phyloP scores from a whole-genome alignment of 2,888 invertebrate genomes.

The Leptothorax acervorum region DNA sequence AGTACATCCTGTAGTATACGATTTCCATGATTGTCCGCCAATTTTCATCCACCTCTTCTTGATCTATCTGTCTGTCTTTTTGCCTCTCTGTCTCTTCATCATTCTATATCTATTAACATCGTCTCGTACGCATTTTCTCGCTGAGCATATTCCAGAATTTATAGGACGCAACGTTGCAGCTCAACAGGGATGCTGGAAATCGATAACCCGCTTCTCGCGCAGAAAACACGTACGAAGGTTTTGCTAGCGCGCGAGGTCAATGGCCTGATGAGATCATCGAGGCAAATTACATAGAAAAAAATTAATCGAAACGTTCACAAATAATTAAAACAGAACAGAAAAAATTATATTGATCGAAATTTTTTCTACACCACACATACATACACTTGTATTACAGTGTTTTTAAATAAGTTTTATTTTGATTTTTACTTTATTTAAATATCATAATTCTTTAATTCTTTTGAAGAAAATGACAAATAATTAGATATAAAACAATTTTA shows the following conservation, averaged over 20 bases:
- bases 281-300: constrained; percentile 26
- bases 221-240: constrained; percentile 63
- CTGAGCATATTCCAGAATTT: constrained; percentile 69
- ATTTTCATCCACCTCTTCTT: neutral
- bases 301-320: neutral
- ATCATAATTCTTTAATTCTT: neutral
- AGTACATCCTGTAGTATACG: constrained; percentile 79
- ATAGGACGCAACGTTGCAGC: constrained; percentile 79
- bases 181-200: constrained; percentile 80
- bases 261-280: constrained; percentile 56
- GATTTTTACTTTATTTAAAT: neutral
- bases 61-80: neutral
- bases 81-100: constrained; percentile 14
- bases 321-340: neutral
- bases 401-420: neutral
- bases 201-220: constrained; percentile 77
- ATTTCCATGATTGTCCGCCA: constrained; percentile 39
- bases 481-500: neutral
- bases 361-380: neutral
- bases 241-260: constrained; percentile 60
- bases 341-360: neutral
- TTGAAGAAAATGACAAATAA: neutral
- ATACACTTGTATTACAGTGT: no score
- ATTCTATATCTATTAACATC: constrained; percentile 53
- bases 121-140: constrained; percentile 27